Evolutionary conservation across 2,797 vertebrate genomes (phyloP).

Genomic region (Falco naumanni): DNA sequence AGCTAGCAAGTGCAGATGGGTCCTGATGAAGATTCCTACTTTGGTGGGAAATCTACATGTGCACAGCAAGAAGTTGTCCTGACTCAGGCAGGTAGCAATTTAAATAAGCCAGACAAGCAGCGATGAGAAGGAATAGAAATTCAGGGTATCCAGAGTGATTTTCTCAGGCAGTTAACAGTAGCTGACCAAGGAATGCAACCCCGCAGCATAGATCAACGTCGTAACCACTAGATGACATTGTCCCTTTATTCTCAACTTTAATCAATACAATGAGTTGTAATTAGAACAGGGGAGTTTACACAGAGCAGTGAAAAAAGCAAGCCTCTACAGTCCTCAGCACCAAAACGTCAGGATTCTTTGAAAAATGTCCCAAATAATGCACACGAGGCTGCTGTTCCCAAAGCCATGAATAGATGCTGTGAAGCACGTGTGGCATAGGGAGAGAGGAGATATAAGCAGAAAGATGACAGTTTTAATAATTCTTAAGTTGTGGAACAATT

Average conservation of each 20-base stretch:
- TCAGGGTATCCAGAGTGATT: neutral
- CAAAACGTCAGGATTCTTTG: neutral
- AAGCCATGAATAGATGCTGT: neutral
- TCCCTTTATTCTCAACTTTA: neutral
- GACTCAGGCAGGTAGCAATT: neutral
- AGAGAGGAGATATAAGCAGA: neutral
- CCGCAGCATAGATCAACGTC: neutral
- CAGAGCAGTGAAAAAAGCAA: neutral
- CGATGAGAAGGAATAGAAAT: neutral
- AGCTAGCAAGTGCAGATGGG: neutral
- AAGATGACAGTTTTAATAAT: neutral
- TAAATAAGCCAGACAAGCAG: neutral
- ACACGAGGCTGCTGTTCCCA: neutral
- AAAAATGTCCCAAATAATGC: neutral
- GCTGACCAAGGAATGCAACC: neutral
- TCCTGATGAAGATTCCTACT: neutral
- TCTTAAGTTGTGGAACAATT: neutral
- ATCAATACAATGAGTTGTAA: neutral
- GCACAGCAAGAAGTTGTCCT: rapidly evolving
- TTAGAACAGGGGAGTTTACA: neutral
- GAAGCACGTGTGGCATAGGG: neutral
- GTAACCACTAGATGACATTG: neutral
- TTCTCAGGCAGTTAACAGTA: neutral
- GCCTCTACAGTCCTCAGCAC: neutral
- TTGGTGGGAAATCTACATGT: neutral